Conservation (phyloP, 2,113 vertebrate genomes). For the Rana temporaria region DNA sequence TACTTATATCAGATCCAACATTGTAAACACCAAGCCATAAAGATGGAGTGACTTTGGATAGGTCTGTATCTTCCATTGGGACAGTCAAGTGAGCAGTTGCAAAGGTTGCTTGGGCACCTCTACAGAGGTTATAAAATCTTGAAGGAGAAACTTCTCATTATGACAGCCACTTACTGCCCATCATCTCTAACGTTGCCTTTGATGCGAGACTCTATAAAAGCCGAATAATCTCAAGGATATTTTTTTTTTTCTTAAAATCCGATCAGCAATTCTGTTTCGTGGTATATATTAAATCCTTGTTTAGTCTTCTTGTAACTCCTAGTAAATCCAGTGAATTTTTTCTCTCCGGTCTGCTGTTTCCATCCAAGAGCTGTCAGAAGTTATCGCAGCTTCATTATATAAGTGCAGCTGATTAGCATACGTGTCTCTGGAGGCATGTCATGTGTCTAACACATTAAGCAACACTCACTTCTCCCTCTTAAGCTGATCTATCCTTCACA, state of each 20-base stretch:
- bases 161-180: constrained; percentile 6
- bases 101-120: constrained; percentile 32
- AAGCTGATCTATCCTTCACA: constrained; percentile 15
- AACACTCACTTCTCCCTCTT: constrained; percentile 16
- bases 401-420: constrained; percentile 41
- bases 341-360: background rate
- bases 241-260: background rate
- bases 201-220: background rate
- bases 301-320: constrained; percentile 34
- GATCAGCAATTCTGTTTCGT: background rate
- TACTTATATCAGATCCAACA: constrained; percentile 44
- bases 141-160: constrained; percentile 1
- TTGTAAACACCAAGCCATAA: constrained; percentile 44
- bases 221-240: background rate
- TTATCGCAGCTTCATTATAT: constrained; percentile 47
- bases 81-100: constrained; percentile 20
- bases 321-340: constrained; percentile 16
- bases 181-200: background rate
- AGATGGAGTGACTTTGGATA: constrained; percentile 21
- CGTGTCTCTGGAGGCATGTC: constrained; percentile 41
- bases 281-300: background rate
- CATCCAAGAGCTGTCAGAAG: constrained; percentile 45
- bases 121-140: constrained; percentile 31
- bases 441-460: constrained; percentile 20
- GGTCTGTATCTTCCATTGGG: constrained; percentile 47